These are phyloP conservation scores for Acyrthosiphon pisum DNA, from an alignment of 1,140 invertebrate species.

Conservation along the genomic window DNA sequence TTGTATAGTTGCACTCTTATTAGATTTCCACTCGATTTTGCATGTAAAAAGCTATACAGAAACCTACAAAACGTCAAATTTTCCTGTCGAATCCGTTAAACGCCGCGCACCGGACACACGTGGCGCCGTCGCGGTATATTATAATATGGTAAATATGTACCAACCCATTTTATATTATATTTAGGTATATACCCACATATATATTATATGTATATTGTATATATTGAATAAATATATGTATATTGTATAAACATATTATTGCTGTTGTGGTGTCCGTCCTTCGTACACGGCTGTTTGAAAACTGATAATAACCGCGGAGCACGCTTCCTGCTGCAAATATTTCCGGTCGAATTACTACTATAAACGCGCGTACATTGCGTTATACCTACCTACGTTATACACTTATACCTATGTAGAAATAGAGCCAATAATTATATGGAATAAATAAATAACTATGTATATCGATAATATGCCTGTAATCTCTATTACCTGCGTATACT, in stretches of 20 bases:
- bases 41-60: neutral
- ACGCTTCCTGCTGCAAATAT: constrained; percentile 1
- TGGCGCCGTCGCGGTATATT: neutral
- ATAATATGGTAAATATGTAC: too few species aligned
- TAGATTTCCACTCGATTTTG: neutral
- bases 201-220: neutral
- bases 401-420: too few species aligned
- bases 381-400: too few species aligned
- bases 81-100: neutral
- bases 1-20: neutral
- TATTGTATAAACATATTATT: neutral
- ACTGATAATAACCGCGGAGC: neutral
- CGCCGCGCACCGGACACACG: neutral
- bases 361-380: neutral
- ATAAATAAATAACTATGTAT: too few species aligned
- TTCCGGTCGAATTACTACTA: neutral
- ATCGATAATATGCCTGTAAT: too few species aligned
- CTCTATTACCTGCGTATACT: too few species aligned
- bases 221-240: too few species aligned
- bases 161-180: neutral
- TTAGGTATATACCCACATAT: too few species aligned
- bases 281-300: neutral
- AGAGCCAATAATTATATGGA: too few species aligned
- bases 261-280: neutral
- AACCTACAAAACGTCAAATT: neutral